Evolutionary conservation across 2,113 vertebrate species (phyloP), one percentile per base, ranked within the genome.

Genomic region (Microcebus lehilahytsara): DNA sequence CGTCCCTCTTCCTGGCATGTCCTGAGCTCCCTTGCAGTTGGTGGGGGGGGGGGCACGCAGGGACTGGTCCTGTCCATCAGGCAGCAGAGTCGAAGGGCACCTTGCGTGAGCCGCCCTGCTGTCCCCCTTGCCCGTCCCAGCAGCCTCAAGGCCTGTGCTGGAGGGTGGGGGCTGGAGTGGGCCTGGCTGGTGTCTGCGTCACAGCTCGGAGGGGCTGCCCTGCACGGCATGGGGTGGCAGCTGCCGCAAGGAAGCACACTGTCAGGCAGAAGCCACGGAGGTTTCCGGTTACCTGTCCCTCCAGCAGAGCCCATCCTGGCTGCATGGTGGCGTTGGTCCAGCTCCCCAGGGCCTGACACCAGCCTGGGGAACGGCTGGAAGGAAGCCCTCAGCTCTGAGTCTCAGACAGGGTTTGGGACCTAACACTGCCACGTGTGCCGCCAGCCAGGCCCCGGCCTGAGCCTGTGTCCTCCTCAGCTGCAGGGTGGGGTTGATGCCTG

Each of bases 321-420:
- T 9, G 0, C 23, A 8, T 1, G 17, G 12, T 0, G 5, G 12
- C 0, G 0, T 30, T 4, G 1, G 56, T 4, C 6, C 49, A 5
- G 49, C 16, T 34, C 22, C 16, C 42, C 20, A 27, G 1, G 9
- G 62, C 25, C 62, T 30, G 62, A 67, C 58, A 19, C 22, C 80
- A 58, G 78, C 27, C 32, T 9, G 9, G 16, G 32, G 19, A 37
- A 25, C 13, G 30, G 49, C n/a, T 32, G 37, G 69, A 66, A 56
- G 25, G 23, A 9, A 23, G 74, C 20, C 3, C 67, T 84, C 32
- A 37, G 9, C 53, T 91, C 27, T 9, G 16, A 17, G 40, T 10
- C 40, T 8, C 19, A 34, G n/a, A 20, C 3, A n/a, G 6, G 75
- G 62, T 3, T 13, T 51, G 42, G 69, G 71, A 16, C 62, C 69